phyloP scores from a whole-genome alignment of 2,888 invertebrate species.

The Drosophila subsilvestris region DNA sequence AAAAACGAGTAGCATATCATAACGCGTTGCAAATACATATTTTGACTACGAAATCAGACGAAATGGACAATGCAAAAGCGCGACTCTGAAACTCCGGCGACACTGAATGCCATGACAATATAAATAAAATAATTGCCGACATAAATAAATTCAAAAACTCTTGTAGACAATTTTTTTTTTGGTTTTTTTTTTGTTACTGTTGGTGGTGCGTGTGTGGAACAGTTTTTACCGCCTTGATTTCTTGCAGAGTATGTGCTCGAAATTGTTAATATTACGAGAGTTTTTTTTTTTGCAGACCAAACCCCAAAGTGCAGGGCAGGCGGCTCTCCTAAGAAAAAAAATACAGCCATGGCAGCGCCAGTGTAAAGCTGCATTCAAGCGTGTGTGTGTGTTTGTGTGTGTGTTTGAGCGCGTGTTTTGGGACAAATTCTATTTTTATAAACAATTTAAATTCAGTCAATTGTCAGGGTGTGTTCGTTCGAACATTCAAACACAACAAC shows the following conservation, averaged over 20 bases:
- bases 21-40: slow-evolving; percentile 70
- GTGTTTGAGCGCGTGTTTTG: slow-evolving; percentile 70
- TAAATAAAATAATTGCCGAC: slow-evolving; percentile 83
- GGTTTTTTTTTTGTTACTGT: background rate
- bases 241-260: slow-evolving; percentile 29
- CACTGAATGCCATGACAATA: slow-evolving; percentile 69
- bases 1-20: slow-evolving; percentile 64
- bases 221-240: slow-evolving; percentile 54
- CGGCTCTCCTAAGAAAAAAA: slow-evolving; percentile 63
- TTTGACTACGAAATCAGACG: slow-evolving; percentile 81
- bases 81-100: slow-evolving; percentile 11
- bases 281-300: slow-evolving; percentile 23
- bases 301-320: slow-evolving; percentile 60
- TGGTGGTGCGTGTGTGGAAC: slow-evolving; percentile 62
- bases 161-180: slow-evolving; percentile 40
- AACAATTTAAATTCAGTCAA: slow-evolving; percentile 76
- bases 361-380: slow-evolving; percentile 55
- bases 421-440: slow-evolving; percentile 80
- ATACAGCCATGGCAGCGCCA: slow-evolving; percentile 67
- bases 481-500: slow-evolving; percentile 35
- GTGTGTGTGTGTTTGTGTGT: slow-evolving; percentile 19
- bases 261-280: slow-evolving; percentile 12
- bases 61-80: slow-evolving; percentile 47
- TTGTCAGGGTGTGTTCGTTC: slow-evolving; percentile 74
- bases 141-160: slow-evolving; percentile 81